phyloP scores from a whole-genome alignment of 2,113 vertebrate species.

The Phylloscopus whistleri region DNA sequence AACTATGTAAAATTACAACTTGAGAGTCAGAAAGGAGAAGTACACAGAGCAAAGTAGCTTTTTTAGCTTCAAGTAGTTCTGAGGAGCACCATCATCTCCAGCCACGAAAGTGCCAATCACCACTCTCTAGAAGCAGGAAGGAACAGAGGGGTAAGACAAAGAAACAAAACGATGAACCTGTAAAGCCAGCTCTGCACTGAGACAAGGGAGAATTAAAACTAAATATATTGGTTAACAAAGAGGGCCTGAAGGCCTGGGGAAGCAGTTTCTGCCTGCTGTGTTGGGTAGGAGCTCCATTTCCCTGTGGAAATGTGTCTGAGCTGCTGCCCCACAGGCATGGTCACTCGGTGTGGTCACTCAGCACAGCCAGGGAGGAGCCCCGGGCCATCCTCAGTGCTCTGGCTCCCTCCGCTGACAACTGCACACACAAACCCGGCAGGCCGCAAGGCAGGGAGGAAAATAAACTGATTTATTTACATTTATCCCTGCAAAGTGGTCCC shows the following conservation, averaged over 20 bases:
- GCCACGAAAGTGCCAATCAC: not conserved
- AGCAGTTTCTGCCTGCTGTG: not conserved
- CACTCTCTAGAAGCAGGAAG: not conserved
- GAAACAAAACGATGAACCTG: not conserved
- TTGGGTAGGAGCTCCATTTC: too few species aligned
- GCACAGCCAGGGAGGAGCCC: not conserved
- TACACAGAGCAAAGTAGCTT: not conserved
- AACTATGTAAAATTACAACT: not conserved
- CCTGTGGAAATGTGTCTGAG: not conserved
- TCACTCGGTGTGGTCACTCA: not conserved
- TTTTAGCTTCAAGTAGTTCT: not conserved
- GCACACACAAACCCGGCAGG: not conserved
- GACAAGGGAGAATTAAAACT: not conserved
- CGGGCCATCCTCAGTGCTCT: not conserved
- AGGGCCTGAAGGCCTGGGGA: not conserved
- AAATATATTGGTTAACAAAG: not conserved
- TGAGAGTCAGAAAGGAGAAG: not conserved
- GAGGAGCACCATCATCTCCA: not conserved
- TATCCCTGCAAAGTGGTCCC: not conserved
- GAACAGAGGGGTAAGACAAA: not conserved
- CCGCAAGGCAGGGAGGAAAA: fast-evolving
- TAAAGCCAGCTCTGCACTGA: not conserved
- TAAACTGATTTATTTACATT: not conserved
- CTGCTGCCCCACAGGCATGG: not conserved
- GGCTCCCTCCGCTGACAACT: not conserved